Evolutionary conservation across 2,797 vertebrate species (phyloP).

Genomic region (Gorsachius magnificus): DNA sequence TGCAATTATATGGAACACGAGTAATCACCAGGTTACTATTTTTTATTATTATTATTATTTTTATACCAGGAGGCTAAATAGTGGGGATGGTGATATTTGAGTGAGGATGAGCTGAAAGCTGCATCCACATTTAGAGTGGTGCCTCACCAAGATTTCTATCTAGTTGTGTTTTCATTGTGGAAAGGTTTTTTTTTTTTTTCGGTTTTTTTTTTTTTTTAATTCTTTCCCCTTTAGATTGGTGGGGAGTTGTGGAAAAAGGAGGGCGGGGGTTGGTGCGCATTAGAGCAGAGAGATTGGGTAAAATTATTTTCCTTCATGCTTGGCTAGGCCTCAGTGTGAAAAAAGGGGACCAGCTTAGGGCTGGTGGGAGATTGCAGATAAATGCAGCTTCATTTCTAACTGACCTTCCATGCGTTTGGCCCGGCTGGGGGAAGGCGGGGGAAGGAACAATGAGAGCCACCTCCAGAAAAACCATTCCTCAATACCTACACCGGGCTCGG

Average conservation of each 20-base stretch:
- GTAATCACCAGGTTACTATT: conserved; percentile 40
- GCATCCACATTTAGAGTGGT: conserved; percentile 26
- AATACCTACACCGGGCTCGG: not conserved
- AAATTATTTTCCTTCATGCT: conserved; percentile 99
- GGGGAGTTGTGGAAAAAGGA: conserved; percentile 30
- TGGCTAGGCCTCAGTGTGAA: conserved; percentile 90
- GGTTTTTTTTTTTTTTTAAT: not conserved
- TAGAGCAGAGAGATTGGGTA: conserved; percentile 88
- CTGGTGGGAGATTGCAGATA: conserved; percentile 91
- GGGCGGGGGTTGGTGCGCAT: conserved; percentile 64
- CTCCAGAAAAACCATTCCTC: conserved; percentile 33
- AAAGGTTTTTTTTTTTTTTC: not conserved
- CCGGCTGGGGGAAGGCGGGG: not conserved
- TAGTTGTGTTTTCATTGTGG: conserved; percentile 52
- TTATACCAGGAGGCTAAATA: not conserved
- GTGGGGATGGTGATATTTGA: not conserved
- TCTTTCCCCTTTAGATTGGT: conserved; percentile 40
- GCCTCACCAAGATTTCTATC: conserved; percentile 54
- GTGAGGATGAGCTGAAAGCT: not conserved
- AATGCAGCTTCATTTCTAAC: conserved; percentile 92
- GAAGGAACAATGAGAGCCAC: conserved; percentile 66
- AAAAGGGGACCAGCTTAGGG: conserved; percentile 89
- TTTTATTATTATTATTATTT: conserved; percentile 24
- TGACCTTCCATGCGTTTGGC: conserved; percentile 82
- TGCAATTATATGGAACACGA: conserved; percentile 68